These are phyloP conservation scores for Penelope pileata DNA, from an alignment of 2,113 vertebrate species.

Conservation along the genomic window DNA sequence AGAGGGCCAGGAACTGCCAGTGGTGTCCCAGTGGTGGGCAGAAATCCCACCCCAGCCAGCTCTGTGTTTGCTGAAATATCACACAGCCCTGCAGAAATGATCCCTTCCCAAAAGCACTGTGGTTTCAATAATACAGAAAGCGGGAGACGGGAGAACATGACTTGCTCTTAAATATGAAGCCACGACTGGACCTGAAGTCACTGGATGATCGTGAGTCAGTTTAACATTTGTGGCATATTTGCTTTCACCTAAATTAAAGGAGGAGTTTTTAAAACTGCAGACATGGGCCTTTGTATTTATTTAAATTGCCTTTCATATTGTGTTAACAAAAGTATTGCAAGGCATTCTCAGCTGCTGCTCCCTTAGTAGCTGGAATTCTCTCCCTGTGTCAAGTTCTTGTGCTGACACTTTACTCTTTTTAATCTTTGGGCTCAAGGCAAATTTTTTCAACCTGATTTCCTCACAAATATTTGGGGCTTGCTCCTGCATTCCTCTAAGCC, in stretches of 20 bases:
- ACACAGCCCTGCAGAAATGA: background rate
- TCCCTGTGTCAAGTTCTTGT: conserved; percentile 2
- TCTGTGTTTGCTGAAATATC: background rate
- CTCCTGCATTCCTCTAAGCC: conserved; percentile 29
- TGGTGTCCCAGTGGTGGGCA: background rate
- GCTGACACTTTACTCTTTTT: conserved; percentile 44
- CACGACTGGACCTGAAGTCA: background rate
- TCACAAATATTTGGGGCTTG: conserved; percentile 36
- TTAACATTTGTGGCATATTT: conserved; percentile 20
- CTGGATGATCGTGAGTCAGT: background rate
- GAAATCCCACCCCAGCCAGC: background rate
- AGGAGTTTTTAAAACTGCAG: background rate
- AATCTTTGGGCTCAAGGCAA: conserved; percentile 22
- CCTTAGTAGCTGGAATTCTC: conserved; percentile 7
- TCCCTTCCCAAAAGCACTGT: background rate
- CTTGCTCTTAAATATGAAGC: background rate
- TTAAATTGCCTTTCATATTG: background rate
- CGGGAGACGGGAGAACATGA: background rate
- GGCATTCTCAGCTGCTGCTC: conserved; percentile 28
- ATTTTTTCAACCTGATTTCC: conserved; percentile 36
- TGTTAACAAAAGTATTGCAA: conserved; percentile 48
- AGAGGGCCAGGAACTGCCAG: background rate
- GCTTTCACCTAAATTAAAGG: conserved; percentile 26
- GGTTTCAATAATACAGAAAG: background rate
- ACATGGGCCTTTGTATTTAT: conserved; percentile 30